A percentile compares a stretch with the other conserved stretches of the same genome.
phyloP scores from a whole-genome alignment of 2,888 invertebrate genomes.

The Caenorhabditis uteleia region DNA sequence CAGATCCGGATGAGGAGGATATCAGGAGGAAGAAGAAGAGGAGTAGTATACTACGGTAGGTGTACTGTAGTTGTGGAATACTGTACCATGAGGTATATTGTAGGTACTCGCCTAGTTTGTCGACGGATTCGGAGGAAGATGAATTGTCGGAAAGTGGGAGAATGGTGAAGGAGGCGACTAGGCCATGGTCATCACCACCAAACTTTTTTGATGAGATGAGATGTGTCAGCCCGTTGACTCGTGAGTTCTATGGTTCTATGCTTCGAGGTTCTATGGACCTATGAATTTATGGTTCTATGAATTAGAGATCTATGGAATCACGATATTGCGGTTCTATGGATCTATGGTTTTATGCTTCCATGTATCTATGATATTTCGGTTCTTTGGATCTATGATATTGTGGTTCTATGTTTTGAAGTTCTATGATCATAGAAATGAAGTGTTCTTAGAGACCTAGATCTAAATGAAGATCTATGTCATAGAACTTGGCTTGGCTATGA shows the following conservation, averaged over 20 bases:
- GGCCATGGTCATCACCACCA: constrained; percentile 45
- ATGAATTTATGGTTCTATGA: neutral
- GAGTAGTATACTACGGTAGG: too few relatives aligned
- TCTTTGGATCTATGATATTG: too few relatives aligned
- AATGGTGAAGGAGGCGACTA: neutral
- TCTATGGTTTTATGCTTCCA: too few relatives aligned
- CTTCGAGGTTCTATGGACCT: neutral
- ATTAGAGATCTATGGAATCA: too few relatives aligned
- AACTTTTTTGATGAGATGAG: constrained; percentile 30
- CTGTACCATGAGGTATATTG: neutral
- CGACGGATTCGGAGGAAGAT: constrained; percentile 12
- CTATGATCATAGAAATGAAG: too few relatives aligned
- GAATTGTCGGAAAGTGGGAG: neutral
- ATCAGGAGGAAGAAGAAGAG: constrained; percentile 13
- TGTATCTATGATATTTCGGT: too few relatives aligned
- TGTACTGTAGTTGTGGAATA: too few relatives aligned
- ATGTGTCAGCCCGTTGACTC: constrained; percentile 14
- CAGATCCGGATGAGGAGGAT: constrained; percentile 38
- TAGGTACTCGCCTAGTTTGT: constrained; percentile 33
- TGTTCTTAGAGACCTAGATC: too few relatives aligned
- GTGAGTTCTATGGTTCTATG: constrained; percentile 10
- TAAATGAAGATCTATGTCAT: too few relatives aligned
- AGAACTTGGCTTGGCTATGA: too few relatives aligned
- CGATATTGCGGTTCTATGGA: too few relatives aligned
- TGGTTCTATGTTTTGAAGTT: too few relatives aligned